Conservation (phyloP, 1,140 invertebrate genomes). For the Bombus sylvicola region DNA sequence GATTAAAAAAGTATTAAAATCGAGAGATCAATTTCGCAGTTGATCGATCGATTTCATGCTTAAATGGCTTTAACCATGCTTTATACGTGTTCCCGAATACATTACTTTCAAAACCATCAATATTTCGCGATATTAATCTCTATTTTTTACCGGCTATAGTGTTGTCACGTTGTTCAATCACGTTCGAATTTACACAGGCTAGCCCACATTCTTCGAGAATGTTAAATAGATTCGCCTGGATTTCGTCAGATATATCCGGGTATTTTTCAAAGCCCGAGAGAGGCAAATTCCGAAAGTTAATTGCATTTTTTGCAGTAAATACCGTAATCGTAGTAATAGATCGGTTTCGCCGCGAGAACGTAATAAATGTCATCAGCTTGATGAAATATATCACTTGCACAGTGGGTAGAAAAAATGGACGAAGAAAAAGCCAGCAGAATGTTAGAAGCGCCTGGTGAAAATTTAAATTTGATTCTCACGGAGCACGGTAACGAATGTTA, state of each 20-base stretch:
- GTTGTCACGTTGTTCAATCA: not conserved
- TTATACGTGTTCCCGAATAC: no score
- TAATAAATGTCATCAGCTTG: not conserved
- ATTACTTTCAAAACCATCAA: no score
- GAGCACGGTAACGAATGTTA: not conserved
- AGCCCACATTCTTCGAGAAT: not conserved
- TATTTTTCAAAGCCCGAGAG: not conserved
- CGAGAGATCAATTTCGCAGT: not conserved
- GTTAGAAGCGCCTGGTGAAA: not conserved
- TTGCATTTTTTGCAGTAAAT: not conserved
- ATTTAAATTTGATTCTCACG: not conserved
- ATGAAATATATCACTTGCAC: not conserved
- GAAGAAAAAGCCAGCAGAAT: no score
- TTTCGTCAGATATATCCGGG: not conserved
- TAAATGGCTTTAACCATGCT: no score
- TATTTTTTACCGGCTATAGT: not conserved
- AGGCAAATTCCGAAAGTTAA: not conserved
- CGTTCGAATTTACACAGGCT: not conserved
- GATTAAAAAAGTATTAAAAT: not conserved
- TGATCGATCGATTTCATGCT: not conserved
- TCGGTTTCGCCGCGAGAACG: not conserved
- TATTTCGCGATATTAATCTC: not conserved
- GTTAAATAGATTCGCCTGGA: not conserved
- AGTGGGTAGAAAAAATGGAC: not conserved
- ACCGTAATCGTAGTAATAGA: not conserved